These are phyloP conservation scores for Halichoerus grypus DNA, from an alignment of 2,113 vertebrate genomes.

Conservation along the genomic window DNA sequence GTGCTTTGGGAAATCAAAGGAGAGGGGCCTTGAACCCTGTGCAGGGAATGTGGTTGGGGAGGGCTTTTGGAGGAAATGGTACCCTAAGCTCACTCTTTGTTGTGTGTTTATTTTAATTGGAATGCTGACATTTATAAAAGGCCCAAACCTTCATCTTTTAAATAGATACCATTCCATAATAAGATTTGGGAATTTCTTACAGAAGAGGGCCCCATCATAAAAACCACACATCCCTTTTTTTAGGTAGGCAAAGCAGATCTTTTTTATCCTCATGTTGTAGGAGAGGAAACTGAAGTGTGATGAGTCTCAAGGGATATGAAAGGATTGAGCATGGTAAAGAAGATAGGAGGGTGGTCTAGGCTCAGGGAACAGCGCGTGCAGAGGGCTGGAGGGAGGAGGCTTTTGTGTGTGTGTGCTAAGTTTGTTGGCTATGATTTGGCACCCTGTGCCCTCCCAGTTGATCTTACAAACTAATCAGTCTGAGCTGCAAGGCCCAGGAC, in stretches of 20 bases:
- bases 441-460: neutral
- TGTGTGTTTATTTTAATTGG: neutral
- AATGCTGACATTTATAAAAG: slow-evolving; percentile 28
- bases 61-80: slow-evolving; percentile 17
- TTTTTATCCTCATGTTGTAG: neutral
- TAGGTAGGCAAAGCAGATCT: neutral
- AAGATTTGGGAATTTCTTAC: neutral
- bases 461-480: neutral
- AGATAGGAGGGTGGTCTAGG: neutral
- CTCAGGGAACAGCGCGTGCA: no score
- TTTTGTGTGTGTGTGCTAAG: neutral
- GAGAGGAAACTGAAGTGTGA: neutral
- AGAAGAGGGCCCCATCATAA: neutral
- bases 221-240: neutral
- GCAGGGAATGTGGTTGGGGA: neutral
- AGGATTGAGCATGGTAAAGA: neutral
- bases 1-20: neutral
- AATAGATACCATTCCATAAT: neutral
- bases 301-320: neutral
- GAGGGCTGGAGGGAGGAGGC: neutral
- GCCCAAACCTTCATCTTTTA: neutral
- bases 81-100: neutral
- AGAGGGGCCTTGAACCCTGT: neutral
- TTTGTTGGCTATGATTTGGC: neutral
- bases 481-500: neutral